These are phyloP conservation scores for Tapirus indicus DNA, from an alignment of 2,797 vertebrate species.

Conservation along the genomic window DNA sequence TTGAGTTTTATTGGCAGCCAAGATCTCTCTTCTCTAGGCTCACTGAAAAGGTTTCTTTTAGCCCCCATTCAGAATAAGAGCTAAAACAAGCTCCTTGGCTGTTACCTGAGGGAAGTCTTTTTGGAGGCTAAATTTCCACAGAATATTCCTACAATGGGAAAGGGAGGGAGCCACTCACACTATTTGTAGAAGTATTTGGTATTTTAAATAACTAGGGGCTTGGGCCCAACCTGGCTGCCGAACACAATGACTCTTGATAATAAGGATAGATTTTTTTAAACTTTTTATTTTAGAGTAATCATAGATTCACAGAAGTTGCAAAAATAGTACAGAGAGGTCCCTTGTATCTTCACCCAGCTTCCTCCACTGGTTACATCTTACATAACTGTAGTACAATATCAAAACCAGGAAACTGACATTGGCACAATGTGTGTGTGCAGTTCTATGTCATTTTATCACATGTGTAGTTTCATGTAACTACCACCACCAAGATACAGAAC, in stretches of 20 bases:
- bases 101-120: not conserved
- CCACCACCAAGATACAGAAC: conserved; percentile 21
- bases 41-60: not conserved
- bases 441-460: conserved; percentile 21
- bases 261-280: not conserved
- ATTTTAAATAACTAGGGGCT: conserved; percentile 29
- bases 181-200: conserved; percentile 17
- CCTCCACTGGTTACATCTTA: not conserved
- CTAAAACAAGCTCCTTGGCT: conserved; percentile 16
- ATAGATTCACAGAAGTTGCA: conserved; percentile 6
- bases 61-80: not conserved
- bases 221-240: not conserved
- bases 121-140: conserved; percentile 9
- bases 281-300: conserved; percentile 23
- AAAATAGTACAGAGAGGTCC: conserved; percentile 11
- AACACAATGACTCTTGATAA: not conserved
- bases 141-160: not conserved
- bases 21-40: conserved; percentile 28
- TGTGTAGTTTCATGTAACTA: not conserved
- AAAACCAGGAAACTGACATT: conserved; percentile 37
- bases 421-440: not conserved
- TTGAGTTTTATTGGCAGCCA: not conserved
- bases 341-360: not conserved
- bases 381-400: not conserved
- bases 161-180: not conserved